Percentiles rank a stretch among this genome's conserved stretches.
Conservation (phyloP, 2,797 vertebrate species). For the Zonotrichia albicollis region DNA sequence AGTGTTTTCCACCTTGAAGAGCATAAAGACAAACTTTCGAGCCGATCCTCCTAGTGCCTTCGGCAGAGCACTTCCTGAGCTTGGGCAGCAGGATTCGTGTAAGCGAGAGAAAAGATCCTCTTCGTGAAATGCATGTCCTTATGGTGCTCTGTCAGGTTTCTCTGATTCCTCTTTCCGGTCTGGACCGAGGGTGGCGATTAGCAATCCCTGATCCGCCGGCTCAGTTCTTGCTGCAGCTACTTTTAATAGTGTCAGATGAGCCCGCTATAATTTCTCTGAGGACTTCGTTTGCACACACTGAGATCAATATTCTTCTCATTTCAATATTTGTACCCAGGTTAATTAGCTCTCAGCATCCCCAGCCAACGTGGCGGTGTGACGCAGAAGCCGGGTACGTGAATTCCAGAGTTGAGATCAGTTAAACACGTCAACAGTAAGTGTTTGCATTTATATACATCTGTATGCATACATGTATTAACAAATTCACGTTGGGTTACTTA, state of each 20-base stretch:
- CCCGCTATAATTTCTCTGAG: not conserved
- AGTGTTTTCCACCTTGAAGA: fast-evolving
- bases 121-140: not conserved
- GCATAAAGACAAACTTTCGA: not conserved
- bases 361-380: not conserved
- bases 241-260: not conserved
- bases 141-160: not conserved
- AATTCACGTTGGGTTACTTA: not conserved
- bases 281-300: not conserved
- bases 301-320: not conserved
- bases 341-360: not conserved
- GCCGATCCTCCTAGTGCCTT: not conserved
- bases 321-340: constrained; percentile 33
- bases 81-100: not conserved
- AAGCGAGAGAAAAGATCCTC: not conserved
- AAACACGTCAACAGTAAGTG: constrained; percentile 36
- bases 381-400: not conserved
- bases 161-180: not conserved
- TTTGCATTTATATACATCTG: not conserved
- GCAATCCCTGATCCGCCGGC: fast-evolving
- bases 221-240: not conserved
- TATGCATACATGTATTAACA: not conserved
- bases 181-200: not conserved
- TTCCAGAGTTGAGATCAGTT: not conserved
- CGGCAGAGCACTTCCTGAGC: not conserved